These are phyloP conservation scores for Mimumesa dahlbomi DNA, from an alignment of 2,888 invertebrate genomes.

Conservation along the genomic window DNA sequence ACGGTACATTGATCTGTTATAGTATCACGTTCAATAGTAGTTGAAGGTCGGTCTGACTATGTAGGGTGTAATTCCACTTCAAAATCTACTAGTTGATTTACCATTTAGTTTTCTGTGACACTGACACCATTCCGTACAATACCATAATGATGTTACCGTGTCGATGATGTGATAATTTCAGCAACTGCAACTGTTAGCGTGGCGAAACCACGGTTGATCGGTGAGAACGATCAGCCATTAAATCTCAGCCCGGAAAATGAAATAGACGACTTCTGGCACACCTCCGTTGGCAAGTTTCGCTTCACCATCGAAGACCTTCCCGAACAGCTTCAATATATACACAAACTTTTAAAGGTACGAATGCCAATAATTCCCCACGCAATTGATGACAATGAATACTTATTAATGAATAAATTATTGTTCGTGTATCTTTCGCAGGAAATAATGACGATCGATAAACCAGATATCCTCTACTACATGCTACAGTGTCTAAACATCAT, in stretches of 20 bases:
- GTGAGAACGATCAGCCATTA: slow-evolving; percentile 87
- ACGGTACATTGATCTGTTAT: too few species aligned
- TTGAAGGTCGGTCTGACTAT: too few species aligned
- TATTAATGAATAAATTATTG: background rate
- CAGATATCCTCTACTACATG: slow-evolving; percentile 96
- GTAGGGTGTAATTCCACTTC: too few species aligned
- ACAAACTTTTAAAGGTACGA: slow-evolving; percentile 90
- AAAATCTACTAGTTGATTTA: too few species aligned
- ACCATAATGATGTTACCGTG: too few species aligned
- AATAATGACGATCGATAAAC: slow-evolving; percentile 89
- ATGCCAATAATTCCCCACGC: background rate
- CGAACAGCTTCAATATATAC: slow-evolving; percentile 95
- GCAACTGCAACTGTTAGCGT: slow-evolving; percentile 88
- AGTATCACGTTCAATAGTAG: too few species aligned
- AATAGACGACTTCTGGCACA: slow-evolving; percentile 94
- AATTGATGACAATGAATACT: background rate
- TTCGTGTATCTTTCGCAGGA: slow-evolving; percentile 84
- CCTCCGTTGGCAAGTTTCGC: slow-evolving; percentile 95
- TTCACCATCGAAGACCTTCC: slow-evolving; percentile 95
- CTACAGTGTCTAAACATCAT: slow-evolving; percentile 95
- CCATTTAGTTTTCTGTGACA: too few species aligned
- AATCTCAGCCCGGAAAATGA: slow-evolving; percentile 88
- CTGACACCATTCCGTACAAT: too few species aligned
- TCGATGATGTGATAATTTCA: too few species aligned
- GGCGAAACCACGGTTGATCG: slow-evolving; percentile 88